Evolutionary conservation across 1,140 invertebrate genomes (phyloP).

Genomic region (Sitodiplosis mosellana): DNA sequence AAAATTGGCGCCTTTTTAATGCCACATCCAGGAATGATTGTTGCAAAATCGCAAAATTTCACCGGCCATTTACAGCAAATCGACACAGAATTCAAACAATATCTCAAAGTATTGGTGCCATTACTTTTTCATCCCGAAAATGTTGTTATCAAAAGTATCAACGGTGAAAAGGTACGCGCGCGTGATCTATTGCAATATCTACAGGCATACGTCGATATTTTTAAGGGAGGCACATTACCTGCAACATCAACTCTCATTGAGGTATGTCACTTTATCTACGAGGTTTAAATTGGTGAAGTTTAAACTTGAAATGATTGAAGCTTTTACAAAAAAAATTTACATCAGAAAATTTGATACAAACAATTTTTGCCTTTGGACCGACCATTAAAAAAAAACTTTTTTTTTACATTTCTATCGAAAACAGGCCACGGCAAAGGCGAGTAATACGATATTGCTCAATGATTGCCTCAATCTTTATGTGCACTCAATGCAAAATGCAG

Average conservation of each 20-base stretch:
- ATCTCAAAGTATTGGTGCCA: slow-evolving; percentile 70
- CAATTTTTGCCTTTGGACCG: no score
- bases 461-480: no score
- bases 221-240: slow-evolving; percentile 89
- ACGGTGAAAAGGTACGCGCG: slow-evolving; percentile 80
- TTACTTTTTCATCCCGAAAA: slow-evolving; percentile 76
- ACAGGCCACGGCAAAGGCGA: no score
- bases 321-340: no score
- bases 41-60: slow-evolving; percentile 92
- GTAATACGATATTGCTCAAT: no score
- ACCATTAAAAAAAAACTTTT: no score
- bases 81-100: slow-evolving; percentile 77
- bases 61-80: slow-evolving; percentile 91
- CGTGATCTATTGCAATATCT: slow-evolving; percentile 92
- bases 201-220: slow-evolving; percentile 93
- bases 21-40: slow-evolving; percentile 93
- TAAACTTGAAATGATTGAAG: no score
- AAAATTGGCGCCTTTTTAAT: slow-evolving; percentile 91
- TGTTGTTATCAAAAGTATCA: slow-evolving; percentile 88
- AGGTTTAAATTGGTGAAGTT: no score
- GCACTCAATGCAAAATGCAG: no score
- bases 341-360: no score
- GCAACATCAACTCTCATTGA: slow-evolving; percentile 98
- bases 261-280: no score
- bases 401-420: no score